phyloP scores from a whole-genome alignment of 2,797 vertebrate species.

The Crenichthys baileyi region DNA sequence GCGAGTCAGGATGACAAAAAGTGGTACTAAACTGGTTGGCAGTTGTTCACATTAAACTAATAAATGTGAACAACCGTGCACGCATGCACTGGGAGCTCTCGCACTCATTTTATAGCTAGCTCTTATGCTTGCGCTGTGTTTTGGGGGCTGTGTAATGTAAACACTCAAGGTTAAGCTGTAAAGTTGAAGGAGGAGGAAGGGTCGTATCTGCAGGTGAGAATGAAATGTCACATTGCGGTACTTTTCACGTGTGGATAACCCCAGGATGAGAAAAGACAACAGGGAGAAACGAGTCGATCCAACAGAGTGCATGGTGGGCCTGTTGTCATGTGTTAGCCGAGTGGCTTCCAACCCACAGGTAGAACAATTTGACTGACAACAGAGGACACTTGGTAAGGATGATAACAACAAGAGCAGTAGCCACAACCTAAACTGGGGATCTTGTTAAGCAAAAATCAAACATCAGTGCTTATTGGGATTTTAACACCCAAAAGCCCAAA shows the following conservation, averaged over 20 bases:
- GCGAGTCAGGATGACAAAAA: constrained; percentile 25
- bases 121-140: constrained; percentile 39
- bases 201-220: constrained; percentile 51
- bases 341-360: constrained; percentile 64
- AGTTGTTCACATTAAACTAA: constrained; percentile 28
- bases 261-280: constrained; percentile 41
- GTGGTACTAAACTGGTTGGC: constrained; percentile 28
- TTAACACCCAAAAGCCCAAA: background rate
- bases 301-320: constrained; percentile 56
- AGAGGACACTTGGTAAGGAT: constrained; percentile 72
- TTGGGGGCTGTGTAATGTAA: constrained; percentile 14
- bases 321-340: constrained; percentile 53
- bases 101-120: constrained; percentile 16
- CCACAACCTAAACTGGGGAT: constrained; percentile 5
- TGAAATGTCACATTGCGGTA: constrained; percentile 60
- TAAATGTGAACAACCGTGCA: constrained; percentile 32
- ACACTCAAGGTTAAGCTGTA: constrained; percentile 52
- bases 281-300: constrained; percentile 27
- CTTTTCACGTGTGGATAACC: constrained; percentile 65
- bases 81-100: background rate
- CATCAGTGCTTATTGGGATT: background rate
- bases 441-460: background rate
- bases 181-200: constrained; percentile 41
- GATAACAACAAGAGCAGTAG: constrained; percentile 23
- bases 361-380: constrained; percentile 66